phyloP scores from a whole-genome alignment of 2,113 vertebrate genomes.

The Phalacrocorax brasilianus region DNA sequence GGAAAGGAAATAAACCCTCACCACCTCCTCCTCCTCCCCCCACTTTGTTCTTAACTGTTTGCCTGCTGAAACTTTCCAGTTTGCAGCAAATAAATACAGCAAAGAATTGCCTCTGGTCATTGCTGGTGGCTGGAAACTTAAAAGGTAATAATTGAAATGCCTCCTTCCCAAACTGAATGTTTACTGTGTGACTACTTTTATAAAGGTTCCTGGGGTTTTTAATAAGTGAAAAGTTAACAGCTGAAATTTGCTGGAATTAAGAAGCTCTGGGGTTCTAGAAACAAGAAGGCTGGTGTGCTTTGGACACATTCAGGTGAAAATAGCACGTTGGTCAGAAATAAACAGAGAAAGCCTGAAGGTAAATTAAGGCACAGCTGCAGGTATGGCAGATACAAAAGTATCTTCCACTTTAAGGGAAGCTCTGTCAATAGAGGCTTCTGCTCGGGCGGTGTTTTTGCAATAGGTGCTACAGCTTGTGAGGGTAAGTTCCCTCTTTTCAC shows the following conservation, averaged over 20 bases:
- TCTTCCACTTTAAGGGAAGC: background rate
- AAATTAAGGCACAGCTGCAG: background rate
- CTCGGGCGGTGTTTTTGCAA: background rate
- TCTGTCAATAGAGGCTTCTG: background rate
- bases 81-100: background rate
- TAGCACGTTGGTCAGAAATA: background rate
- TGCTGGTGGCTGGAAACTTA: background rate
- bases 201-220: background rate
- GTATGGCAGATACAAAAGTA: background rate
- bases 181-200: background rate
- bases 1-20: background rate
- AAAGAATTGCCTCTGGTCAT: background rate
- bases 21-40: background rate
- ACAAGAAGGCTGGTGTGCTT: background rate
- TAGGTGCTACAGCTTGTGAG: background rate
- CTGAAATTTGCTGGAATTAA: background rate
- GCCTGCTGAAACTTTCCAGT: conserved; percentile 56
- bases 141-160: background rate
- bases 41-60: conserved; percentile 30
- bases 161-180: background rate
- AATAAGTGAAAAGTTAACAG: background rate
- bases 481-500: background rate
- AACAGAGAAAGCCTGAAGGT: background rate
- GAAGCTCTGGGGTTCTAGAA: background rate
- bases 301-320: background rate